These are phyloP conservation scores for Hydrolagus affinis DNA, from an alignment of 2,113 vertebrate genomes.

Conservation along the genomic window DNA sequence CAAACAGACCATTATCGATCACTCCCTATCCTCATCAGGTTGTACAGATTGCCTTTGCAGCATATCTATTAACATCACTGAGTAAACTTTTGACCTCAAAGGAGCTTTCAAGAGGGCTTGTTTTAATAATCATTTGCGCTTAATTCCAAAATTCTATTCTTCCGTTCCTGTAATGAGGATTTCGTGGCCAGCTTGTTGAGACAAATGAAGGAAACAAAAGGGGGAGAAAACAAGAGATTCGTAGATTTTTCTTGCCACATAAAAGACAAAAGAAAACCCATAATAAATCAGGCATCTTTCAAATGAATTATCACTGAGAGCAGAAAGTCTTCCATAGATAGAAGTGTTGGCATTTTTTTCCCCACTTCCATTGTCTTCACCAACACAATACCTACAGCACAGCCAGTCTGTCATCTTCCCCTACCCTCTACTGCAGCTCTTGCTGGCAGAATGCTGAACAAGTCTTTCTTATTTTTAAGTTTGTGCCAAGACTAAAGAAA, in stretches of 20 bases:
- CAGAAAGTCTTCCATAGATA: neutral
- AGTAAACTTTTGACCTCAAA: constrained; percentile 19
- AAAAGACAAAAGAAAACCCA: constrained; percentile 13
- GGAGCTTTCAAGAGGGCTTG: constrained; percentile 18
- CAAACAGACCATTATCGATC: neutral
- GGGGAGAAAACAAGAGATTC: constrained; percentile 7
- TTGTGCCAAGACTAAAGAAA: constrained; percentile 64
- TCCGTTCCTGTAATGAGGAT: constrained; percentile 15
- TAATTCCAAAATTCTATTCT: constrained; percentile 30
- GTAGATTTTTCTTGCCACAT: constrained; percentile 24
- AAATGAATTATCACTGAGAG: constrained; percentile 17
- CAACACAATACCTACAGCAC: neutral
- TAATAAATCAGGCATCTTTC: constrained; percentile 13
- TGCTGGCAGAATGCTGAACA: constrained; percentile 73
- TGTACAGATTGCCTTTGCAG: constrained; percentile 24
- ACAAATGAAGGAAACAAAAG: constrained; percentile 20
- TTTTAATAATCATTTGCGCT: constrained; percentile 31
- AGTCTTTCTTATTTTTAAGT: constrained; percentile 64
- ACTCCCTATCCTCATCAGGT: neutral
- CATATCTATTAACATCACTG: constrained; percentile 20
- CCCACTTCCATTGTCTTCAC: neutral
- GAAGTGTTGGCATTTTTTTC: neutral
- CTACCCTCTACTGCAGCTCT: constrained; percentile 48
- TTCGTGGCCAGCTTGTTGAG: constrained; percentile 23
- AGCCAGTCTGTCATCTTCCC: constrained; percentile 16